Conservation (phyloP, 2,888 invertebrate genomes). For the Temnothorax unifasciatus region DNA sequence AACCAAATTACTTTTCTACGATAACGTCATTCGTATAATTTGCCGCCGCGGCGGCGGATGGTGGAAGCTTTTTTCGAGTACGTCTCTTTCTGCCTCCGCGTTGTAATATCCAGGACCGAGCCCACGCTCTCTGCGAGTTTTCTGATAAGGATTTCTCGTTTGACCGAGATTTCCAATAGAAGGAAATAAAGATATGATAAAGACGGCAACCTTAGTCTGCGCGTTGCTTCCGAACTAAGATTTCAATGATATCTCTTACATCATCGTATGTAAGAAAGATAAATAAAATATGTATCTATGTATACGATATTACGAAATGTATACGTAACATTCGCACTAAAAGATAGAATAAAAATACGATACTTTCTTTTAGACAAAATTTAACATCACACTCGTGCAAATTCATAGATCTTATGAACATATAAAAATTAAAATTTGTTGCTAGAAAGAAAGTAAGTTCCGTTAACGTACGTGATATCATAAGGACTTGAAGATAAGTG, state of each 20-base stretch:
- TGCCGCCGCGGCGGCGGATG: constrained; percentile 62
- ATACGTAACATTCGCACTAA: background rate
- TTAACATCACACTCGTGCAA: background rate
- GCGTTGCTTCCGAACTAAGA: constrained; percentile 4
- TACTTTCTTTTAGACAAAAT: background rate
- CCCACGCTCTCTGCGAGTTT: constrained; percentile 45
- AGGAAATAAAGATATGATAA: constrained; percentile 60
- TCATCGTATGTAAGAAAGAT: background rate
- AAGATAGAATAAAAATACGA: background rate
- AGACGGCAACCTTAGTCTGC: constrained; percentile 46
- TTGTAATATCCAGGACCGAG: constrained; percentile 34
- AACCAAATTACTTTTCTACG: constrained; percentile 82
- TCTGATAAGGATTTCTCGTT: constrained; percentile 58
- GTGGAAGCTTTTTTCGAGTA: constrained; percentile 65
- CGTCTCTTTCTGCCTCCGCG: constrained; percentile 31
- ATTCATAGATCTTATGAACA: background rate
- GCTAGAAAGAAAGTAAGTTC: background rate
- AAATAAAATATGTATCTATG: background rate
- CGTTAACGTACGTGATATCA: constrained; percentile 25
- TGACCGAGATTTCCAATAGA: constrained; percentile 57
- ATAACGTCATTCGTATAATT: constrained; percentile 80
- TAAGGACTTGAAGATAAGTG: background rate
- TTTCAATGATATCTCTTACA: constrained; percentile 8
- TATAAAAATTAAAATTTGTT: background rate
- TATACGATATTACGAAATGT: background rate